Evolutionary conservation across 1,140 invertebrate species (phyloP), one percentile per base, ranked within the genome.

Genomic region (Cyclargus thomasi): DNA sequence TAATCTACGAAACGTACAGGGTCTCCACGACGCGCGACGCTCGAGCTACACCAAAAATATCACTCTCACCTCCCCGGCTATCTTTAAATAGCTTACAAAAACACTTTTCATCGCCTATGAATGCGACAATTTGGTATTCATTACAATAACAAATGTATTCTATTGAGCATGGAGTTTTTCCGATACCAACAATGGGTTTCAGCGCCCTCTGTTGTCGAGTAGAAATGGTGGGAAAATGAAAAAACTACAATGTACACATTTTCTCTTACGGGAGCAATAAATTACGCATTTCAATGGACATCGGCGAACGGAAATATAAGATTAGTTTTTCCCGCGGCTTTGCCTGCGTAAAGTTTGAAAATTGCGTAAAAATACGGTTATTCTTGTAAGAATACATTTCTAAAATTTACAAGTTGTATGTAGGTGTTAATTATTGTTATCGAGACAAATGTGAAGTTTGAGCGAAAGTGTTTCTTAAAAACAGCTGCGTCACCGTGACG

Each of bases 201-300:
- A 79, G 68, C 76, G 84, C 80, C 82, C 79, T 80, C 81, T 85
- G 71, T 74, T 70, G 76, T 74, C 74, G 74, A 74, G 72, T 84
- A 84, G 82, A 83, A 80, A 86, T 75, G 81, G 70, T 82, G 77
- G 79, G 77, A 74, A 83, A 76, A 70, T 72, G 62, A 29, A 77
- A 79, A 80, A 83, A 78, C 63, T 59, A 69, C 73, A 77, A 76
- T 81, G 74, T 77, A 57, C 57, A 63, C 64, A 67, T 77, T 83
- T 82, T 82, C 81, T 75, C 74, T 67, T 67, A 67, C 68, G 70
- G 70, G 64, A 23, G 29, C 22, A 65, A 23, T 57, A 23, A 36
- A 29, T 62, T n/a, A 62, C 14, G 21, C 29, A n/a, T 20, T 23
- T n/a, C 22, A 62, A 62, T 21, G 29, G 5, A 29, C 17, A 23